phyloP scores from a whole-genome alignment of 2,113 vertebrate species.

The Anser cygnoides region DNA sequence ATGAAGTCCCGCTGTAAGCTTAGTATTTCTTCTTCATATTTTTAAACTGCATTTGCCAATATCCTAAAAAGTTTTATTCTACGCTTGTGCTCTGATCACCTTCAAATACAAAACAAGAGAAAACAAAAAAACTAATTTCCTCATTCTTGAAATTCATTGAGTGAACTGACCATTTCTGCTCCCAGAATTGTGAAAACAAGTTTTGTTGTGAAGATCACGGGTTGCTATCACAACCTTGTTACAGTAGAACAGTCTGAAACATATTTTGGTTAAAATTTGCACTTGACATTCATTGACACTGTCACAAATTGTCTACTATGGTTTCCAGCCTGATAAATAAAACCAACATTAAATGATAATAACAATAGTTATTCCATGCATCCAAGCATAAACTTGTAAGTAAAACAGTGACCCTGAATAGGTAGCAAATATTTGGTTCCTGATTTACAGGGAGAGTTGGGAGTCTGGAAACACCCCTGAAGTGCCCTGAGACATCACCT shows the following conservation, averaged over 20 bases:
- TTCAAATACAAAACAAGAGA: background rate
- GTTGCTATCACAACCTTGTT: background rate
- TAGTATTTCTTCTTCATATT: background rate
- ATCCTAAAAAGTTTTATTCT: background rate
- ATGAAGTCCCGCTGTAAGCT: background rate
- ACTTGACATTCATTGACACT: background rate
- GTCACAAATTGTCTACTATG: background rate
- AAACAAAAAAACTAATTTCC: background rate
- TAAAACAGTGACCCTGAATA: background rate
- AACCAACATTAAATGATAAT: background rate
- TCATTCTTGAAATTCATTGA: background rate
- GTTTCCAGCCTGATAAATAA: background rate
- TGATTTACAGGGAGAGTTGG: background rate
- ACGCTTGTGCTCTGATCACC: background rate
- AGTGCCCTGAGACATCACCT: background rate
- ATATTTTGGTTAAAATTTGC: background rate
- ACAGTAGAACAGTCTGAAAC: background rate
- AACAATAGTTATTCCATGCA: background rate
- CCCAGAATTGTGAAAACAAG: background rate
- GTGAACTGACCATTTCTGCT: background rate
- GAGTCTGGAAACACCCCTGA: background rate
- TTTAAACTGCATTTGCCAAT: background rate
- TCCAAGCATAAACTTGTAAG: background rate
- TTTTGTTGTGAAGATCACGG: background rate
- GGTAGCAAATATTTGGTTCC: background rate